Conservation (phyloP, 2,797 vertebrate species). For the Myoxocephalus aenaeus region DNA sequence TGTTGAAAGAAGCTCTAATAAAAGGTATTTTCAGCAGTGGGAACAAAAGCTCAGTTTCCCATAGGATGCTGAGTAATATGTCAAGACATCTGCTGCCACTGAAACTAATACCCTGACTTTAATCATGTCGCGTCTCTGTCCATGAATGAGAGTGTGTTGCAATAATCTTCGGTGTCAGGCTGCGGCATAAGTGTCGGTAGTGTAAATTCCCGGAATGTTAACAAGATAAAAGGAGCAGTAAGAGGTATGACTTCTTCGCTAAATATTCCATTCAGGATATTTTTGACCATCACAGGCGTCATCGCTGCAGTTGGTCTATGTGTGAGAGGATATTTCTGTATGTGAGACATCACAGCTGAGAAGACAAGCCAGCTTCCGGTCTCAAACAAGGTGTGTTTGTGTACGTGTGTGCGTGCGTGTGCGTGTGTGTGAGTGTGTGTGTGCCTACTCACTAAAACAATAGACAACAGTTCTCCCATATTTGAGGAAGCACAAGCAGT, state of each 20-base stretch:
- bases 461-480: constrained; percentile 57
- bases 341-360: constrained; percentile 75
- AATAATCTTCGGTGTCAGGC: constrained; percentile 17
- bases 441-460: constrained; percentile 55
- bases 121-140: background rate
- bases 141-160: background rate
- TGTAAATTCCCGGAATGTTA: constrained; percentile 37
- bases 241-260: constrained; percentile 48
- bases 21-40: constrained; percentile 34
- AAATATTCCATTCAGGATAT: constrained; percentile 64
- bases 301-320: constrained; percentile 69
- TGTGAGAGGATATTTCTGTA: constrained; percentile 66
- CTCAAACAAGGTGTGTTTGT: constrained; percentile 9
- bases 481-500: constrained; percentile 60
- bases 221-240: constrained; percentile 39
- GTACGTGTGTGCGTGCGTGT: constrained; percentile 15
- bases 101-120: constrained; percentile 1
- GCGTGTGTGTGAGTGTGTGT: constrained; percentile 22
- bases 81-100: constrained; percentile 9
- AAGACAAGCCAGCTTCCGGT: constrained; percentile 65
- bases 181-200: background rate
- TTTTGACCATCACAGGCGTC: constrained; percentile 69
- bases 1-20: constrained; percentile 31
- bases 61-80: constrained; percentile 50
- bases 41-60: constrained; percentile 16